These are phyloP conservation scores for Calameuta pallipes DNA, from an alignment of 2,888 invertebrate genomes.

Conservation along the genomic window DNA sequence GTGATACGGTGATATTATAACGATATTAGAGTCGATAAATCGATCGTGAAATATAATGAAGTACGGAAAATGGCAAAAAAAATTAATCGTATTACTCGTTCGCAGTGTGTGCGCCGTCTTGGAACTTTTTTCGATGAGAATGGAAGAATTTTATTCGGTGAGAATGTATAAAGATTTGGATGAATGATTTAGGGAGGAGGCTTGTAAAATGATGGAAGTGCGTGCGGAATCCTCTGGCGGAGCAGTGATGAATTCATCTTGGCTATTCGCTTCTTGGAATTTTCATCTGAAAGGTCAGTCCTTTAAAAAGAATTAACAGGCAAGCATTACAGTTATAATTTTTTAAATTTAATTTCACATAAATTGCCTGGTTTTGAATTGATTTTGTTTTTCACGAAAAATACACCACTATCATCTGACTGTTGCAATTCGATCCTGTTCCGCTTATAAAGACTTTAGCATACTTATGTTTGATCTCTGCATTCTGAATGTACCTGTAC, in stretches of 20 bases:
- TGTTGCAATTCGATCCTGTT: neutral
- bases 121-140: neutral
- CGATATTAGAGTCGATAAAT: conserved; percentile 2
- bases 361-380: neutral
- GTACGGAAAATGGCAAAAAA: neutral
- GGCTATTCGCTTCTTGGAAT: conserved; percentile 42
- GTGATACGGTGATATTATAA: conserved; percentile 28
- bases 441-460: neutral
- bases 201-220: neutral
- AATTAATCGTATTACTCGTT: neutral
- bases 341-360: neutral
- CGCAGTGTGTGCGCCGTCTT: neutral
- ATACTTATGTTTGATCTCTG: neutral
- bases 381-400: neutral
- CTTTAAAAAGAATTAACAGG: conserved; percentile 22
- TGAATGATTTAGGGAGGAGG: neutral
- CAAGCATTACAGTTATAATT: neutral
- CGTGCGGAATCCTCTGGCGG: conserved; percentile 36
- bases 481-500: neutral
- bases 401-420: neutral
- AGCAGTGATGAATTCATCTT: conserved; percentile 39
- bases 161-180: neutral
- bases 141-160: neutral
- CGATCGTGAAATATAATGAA: neutral
- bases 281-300: conserved; percentile 58